Evolutionary conservation across 2,113 vertebrate genomes (phyloP).

Genomic region (Phalacrocorax aristotelis): DNA sequence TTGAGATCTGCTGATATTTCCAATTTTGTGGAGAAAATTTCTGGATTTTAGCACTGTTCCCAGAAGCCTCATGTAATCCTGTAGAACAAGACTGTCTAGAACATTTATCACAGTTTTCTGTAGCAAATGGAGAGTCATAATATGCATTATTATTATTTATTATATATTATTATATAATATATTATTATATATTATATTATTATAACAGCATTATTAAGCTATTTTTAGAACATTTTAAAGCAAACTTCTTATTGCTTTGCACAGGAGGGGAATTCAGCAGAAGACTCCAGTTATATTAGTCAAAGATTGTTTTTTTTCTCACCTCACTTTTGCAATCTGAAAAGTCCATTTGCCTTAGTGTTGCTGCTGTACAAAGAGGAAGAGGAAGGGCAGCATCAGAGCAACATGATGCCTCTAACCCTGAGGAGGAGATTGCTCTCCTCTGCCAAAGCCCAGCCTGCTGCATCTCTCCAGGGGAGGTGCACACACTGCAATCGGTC

Average conservation of each 20-base stretch:
- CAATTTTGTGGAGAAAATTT: neutral
- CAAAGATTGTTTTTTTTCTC: neutral
- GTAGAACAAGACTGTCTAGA: neutral
- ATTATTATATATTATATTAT: no score
- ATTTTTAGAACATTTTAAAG: neutral
- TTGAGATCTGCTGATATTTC: neutral
- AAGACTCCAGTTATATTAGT: neutral
- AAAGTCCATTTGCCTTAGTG: neutral
- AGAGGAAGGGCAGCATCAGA: neutral
- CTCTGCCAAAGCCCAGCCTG: neutral
- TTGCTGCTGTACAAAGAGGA: neutral
- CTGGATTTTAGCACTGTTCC: neutral
- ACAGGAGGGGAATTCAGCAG: neutral
- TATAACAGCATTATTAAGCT: neutral
- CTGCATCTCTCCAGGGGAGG: neutral
- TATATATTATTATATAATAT: no score
- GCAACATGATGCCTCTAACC: neutral
- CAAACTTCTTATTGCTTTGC: neutral
- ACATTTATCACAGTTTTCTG: neutral
- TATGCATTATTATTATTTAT: no score
- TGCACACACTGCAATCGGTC: neutral
- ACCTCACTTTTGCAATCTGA: neutral
- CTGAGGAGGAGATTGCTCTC: neutral
- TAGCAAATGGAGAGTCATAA: neutral
- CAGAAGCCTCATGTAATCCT: neutral